Conservation (phyloP, 2,888 invertebrate genomes). For the Scelioninae gen. 1 region DNA sequence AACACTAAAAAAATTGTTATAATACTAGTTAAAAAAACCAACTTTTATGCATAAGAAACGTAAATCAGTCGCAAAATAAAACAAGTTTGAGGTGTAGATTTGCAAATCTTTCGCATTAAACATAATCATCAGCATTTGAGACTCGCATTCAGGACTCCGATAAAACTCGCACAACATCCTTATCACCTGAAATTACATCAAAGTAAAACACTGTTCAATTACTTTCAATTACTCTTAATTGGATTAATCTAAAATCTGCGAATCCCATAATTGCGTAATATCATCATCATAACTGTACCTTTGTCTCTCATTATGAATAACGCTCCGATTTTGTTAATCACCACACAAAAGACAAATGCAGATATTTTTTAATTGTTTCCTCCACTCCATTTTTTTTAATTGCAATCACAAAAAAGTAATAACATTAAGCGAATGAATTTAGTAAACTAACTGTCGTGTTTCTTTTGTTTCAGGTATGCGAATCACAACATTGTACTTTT, state of each 20-base stretch:
- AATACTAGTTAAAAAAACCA: too few relatives aligned
- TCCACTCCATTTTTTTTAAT: conserved; percentile 13
- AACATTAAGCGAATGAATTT: conserved; percentile 32
- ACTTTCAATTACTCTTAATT: conserved; percentile 54
- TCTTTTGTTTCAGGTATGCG: conserved; percentile 65
- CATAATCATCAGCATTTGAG: conserved; percentile 36
- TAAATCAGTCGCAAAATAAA: background rate
- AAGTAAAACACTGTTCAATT: conserved; percentile 47
- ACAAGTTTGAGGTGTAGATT: conserved; percentile 22
- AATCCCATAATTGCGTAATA: conserved; percentile 52
- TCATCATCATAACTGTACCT: conserved; percentile 28
- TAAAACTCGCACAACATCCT: conserved; percentile 29
- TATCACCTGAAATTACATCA: conserved; percentile 36
- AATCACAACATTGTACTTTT: conserved; percentile 55
- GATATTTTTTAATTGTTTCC: conserved; percentile 44
- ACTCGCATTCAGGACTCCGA: conserved; percentile 1
- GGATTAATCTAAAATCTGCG: conserved; percentile 61
- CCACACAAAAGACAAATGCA: conserved; percentile 9
- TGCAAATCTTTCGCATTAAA: conserved; percentile 40
- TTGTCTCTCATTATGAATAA: conserved; percentile 24
- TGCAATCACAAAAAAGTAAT: conserved; percentile 33
- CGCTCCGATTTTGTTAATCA: conserved; percentile 51
- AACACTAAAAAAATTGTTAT: too few relatives aligned
- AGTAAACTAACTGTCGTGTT: conserved; percentile 45
- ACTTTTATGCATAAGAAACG: conserved; percentile 3